Evolutionary conservation across 2,888 invertebrate genomes (phyloP).

Genomic region (Netelia fuscicornis): DNA sequence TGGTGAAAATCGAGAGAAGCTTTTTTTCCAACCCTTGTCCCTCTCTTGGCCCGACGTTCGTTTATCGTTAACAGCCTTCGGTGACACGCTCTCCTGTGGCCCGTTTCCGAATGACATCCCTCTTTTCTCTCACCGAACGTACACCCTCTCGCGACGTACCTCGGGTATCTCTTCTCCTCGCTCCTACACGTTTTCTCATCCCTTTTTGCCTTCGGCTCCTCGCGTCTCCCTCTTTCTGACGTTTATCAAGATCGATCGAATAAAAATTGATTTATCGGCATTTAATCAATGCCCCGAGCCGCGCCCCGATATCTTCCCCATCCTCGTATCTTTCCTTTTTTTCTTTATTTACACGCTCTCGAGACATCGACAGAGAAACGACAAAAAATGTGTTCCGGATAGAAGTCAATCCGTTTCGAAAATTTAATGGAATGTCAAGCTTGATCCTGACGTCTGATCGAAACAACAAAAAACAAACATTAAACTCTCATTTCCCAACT

Average conservation of each 20-base stretch:
- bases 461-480: neutral
- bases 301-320: slow-evolving; percentile 16
- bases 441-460: neutral
- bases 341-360: slow-evolving; percentile 21
- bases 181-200: slow-evolving; percentile 11
- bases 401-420: neutral
- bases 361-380: neutral
- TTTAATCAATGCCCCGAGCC: slow-evolving; percentile 56
- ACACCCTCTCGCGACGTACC: slow-evolving; percentile 23
- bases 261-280: slow-evolving; percentile 70
- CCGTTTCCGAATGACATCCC: slow-evolving; percentile 59
- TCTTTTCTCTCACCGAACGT: slow-evolving; percentile 32
- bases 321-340: slow-evolving; percentile 9
- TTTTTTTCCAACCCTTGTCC: no score
- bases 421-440: slow-evolving; percentile 11
- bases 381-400: slow-evolving; percentile 17
- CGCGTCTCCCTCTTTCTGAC: slow-evolving; percentile 54
- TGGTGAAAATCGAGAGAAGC: slow-evolving; percentile 31
- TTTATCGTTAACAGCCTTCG: slow-evolving; percentile 72
- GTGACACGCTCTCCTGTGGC: slow-evolving; percentile 56
- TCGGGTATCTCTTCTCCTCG: slow-evolving; percentile 48
- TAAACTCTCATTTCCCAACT: no score
- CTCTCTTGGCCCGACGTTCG: slow-evolving; percentile 60
- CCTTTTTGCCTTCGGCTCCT: slow-evolving; percentile 9
- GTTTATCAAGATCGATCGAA: slow-evolving; percentile 70